phyloP scores from a whole-genome alignment of 2,888 invertebrate species.

The Conistra vaccinii region DNA sequence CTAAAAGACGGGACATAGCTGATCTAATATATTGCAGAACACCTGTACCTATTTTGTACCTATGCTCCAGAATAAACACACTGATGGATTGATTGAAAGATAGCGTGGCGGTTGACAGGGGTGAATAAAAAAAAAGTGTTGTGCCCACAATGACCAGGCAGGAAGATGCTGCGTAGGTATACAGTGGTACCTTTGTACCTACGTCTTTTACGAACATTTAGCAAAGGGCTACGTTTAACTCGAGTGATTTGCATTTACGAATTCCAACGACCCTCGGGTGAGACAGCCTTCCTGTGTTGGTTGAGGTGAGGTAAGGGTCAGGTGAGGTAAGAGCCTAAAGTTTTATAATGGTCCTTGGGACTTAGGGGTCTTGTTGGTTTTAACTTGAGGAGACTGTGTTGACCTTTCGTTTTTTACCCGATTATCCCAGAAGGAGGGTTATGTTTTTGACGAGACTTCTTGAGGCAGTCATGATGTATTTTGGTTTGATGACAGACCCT shows the following conservation, averaged over 20 bases:
- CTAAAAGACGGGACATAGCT: too few relatives aligned
- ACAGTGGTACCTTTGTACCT: background rate
- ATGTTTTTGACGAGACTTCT: background rate
- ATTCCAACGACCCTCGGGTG: conserved; percentile 10
- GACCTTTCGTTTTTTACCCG: background rate
- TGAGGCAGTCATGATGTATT: background rate
- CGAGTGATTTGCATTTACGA: conserved; percentile 65
- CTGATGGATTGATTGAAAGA: too few relatives aligned
- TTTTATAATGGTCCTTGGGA: conserved; percentile 16
- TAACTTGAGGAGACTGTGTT: conserved; percentile 12
- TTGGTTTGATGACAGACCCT: too few relatives aligned
- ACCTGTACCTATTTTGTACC: too few relatives aligned
- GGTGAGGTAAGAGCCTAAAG: conserved; percentile 4
- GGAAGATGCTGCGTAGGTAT: too few relatives aligned
- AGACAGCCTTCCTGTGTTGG: conserved; percentile 20
- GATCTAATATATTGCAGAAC: too few relatives aligned
- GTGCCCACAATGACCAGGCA: too few relatives aligned
- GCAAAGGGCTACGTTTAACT: conserved; percentile 48
- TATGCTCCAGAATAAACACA: too few relatives aligned
- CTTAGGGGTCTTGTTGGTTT: conserved; percentile 18
- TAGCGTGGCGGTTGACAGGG: too few relatives aligned
- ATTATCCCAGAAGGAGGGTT: background rate
- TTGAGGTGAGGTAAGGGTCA: background rate
- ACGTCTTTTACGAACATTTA: conserved; percentile 23
- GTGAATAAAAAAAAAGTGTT: too few relatives aligned